Conservation (phyloP, 1,140 invertebrate genomes). For the Stenopsyche tienmushanensis region DNA sequence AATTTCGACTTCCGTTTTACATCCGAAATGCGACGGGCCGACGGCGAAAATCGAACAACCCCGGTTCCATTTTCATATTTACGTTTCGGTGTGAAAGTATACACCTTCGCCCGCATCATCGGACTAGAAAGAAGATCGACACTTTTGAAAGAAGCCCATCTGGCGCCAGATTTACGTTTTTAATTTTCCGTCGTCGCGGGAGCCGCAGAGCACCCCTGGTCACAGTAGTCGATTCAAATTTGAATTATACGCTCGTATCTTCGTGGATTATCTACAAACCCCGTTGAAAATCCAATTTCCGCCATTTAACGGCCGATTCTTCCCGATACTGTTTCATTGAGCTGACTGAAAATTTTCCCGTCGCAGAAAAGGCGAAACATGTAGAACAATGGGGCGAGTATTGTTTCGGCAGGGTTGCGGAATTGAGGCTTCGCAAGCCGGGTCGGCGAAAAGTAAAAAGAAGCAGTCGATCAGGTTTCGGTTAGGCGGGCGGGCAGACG, state of each 20-base stretch:
- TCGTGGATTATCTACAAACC: background rate
- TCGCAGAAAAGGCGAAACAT: too few species aligned
- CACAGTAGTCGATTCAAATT: background rate
- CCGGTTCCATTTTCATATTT: too few species aligned
- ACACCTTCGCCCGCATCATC: slow-evolving; percentile 1
- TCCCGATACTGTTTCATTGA: too few species aligned
- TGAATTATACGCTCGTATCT: background rate
- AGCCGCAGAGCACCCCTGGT: background rate
- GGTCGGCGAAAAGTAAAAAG: slow-evolving; percentile 22
- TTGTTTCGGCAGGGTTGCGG: too few species aligned
- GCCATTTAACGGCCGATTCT: background rate
- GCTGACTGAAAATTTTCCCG: too few species aligned
- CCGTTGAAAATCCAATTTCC: background rate
- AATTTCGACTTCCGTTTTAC: too few species aligned
- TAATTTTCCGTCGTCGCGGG: slow-evolving; percentile 22
- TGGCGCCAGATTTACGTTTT: slow-evolving; percentile 34
- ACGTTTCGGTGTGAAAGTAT: too few species aligned
- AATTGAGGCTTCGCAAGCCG: too few species aligned
- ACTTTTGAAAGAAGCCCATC: slow-evolving; percentile 26
- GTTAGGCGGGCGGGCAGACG: background rate
- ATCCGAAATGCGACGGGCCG: too few species aligned
- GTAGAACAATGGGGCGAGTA: too few species aligned
- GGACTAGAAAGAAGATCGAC: slow-evolving; percentile 1
- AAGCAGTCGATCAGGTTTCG: slow-evolving; percentile 24
- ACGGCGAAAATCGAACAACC: too few species aligned